Conservation (phyloP, 2,888 invertebrate genomes). For the Eueremaeus valkanovi region DNA sequence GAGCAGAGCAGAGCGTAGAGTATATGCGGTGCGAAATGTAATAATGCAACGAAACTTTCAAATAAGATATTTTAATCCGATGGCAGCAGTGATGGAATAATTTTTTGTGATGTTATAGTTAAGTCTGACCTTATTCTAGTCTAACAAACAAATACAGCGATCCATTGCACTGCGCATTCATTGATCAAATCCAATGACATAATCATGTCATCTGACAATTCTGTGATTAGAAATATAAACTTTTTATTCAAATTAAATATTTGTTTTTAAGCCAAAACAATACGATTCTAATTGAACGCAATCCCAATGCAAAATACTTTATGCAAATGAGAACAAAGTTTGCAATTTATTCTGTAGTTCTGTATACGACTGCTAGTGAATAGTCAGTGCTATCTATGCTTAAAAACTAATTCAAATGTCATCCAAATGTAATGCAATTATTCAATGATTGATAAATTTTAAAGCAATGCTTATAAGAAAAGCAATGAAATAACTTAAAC, state of each 20-base stretch:
- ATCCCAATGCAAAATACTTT: too few relatives aligned
- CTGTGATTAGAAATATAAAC: not conserved
- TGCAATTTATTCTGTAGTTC: too few relatives aligned
- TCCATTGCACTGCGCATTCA: not conserved
- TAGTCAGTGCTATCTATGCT: too few relatives aligned
- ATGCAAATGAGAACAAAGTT: too few relatives aligned
- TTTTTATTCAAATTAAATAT: not conserved
- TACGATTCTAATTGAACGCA: not conserved
- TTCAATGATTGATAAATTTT: not conserved
- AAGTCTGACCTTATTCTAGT: constrained; percentile 25
- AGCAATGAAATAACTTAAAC: not conserved
- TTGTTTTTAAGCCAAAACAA: not conserved
- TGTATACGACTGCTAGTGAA: too few relatives aligned
- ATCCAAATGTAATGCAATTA: not conserved
- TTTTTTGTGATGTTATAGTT: constrained; percentile 31
- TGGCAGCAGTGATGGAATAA: constrained; percentile 30
- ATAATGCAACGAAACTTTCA: constrained; percentile 19
- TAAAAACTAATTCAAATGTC: not conserved
- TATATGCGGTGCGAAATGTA: too few relatives aligned
- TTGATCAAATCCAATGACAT: constrained; percentile 24
- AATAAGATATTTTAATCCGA: constrained; percentile 32
- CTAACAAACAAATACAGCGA: not conserved
- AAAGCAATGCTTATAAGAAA: not conserved
- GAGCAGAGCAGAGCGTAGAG: too few relatives aligned
- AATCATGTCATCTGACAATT: constrained; percentile 27